Evolutionary conservation across 1,140 invertebrate genomes (phyloP), one percentile per base, ranked within the genome.

Genomic region (Pollicipes pollicipes): DNA sequence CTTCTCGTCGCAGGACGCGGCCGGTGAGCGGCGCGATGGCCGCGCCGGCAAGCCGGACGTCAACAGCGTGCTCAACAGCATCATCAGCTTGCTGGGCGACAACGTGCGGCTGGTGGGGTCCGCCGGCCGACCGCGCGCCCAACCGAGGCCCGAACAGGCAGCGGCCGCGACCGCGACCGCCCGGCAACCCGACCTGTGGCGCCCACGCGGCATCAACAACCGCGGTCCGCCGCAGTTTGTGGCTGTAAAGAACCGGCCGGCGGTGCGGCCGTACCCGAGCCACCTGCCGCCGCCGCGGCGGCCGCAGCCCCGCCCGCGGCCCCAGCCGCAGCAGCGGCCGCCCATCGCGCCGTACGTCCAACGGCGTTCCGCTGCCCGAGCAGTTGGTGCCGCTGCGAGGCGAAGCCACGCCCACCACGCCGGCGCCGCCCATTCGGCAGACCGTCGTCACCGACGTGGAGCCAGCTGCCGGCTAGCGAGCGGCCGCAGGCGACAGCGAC

Each of bases 51-150:
- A 86, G 78, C 88, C 88, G 28, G 90, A 93, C 78, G 91, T 93
- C 70, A 89, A 93, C 78, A 91, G 93, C 76, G 92, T 94, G 26
- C 90, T 95, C 68, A 91, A 90, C 10, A 91, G 90, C 21, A 90
- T 95, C 58, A 90, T 94, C 0, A 92, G 93, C 78, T 78, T 94
- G 1, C 79, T 94, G 0, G 92, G 93, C 75, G 91, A 90, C 0
- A 93, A 93, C 75, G 90, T 91, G 0, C 90, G 91, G 30, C 70
- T 78, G 32, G 73, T 75, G 17, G 75, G n/a, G 73, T 17, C 73
- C 71, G 75, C 45, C 74, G 31, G 72, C 72, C 67, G 58, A 70
- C 68, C 64, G 72, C 70, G n/a, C 71, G 69, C 68, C 72, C 68
- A 58, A 58, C 70, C 28, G 69, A 2, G 45, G 45, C 8, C 45